A percentile compares a stretch with the other conserved stretches of the same genome.
These are phyloP conservation scores for Zaprionus inermis DNA, from an alignment of 1,140 invertebrate genomes.

Conservation along the genomic window DNA sequence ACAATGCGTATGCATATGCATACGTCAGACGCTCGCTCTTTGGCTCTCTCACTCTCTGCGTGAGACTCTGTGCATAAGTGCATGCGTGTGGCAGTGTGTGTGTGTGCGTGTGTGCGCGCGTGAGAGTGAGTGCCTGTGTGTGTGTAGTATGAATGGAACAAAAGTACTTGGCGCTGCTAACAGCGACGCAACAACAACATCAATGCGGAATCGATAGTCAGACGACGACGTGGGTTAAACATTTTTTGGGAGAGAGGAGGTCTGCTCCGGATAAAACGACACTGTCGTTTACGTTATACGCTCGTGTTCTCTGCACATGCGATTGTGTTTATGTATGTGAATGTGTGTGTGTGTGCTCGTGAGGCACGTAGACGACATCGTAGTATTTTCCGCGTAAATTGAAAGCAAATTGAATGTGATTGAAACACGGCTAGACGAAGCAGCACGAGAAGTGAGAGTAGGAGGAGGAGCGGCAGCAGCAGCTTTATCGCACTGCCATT, in stretches of 20 bases:
- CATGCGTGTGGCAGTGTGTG: constrained; percentile 25
- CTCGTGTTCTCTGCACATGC: constrained; percentile 35
- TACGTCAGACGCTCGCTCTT: constrained; percentile 57
- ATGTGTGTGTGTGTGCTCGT: constrained; percentile 41
- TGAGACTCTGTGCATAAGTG: constrained; percentile 33
- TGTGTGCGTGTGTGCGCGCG: constrained; percentile 24
- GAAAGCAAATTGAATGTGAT: constrained; percentile 72
- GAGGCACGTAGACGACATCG: constrained; percentile 65
- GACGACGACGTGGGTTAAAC: constrained; percentile 42
- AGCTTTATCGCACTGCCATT: background rate
- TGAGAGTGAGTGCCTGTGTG: constrained; percentile 32
- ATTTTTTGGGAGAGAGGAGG: constrained; percentile 19
- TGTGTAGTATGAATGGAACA: constrained; percentile 79
- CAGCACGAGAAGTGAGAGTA: too few relatives aligned
- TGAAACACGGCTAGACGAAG: constrained; percentile 25
- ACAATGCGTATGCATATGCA: constrained; percentile 51
- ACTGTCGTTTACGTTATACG: constrained; percentile 54
- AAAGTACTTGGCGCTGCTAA: constrained; percentile 64
- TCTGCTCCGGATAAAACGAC: constrained; percentile 44
- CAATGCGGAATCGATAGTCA: constrained; percentile 63
- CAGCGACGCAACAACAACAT: constrained; percentile 42
- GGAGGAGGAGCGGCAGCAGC: background rate
- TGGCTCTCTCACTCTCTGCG: constrained; percentile 30
- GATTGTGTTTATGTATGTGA: constrained; percentile 11
- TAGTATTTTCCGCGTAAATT: constrained; percentile 82